phyloP scores from a whole-genome alignment of 2,113 vertebrate genomes.

The Limnothrissa miodon region DNA sequence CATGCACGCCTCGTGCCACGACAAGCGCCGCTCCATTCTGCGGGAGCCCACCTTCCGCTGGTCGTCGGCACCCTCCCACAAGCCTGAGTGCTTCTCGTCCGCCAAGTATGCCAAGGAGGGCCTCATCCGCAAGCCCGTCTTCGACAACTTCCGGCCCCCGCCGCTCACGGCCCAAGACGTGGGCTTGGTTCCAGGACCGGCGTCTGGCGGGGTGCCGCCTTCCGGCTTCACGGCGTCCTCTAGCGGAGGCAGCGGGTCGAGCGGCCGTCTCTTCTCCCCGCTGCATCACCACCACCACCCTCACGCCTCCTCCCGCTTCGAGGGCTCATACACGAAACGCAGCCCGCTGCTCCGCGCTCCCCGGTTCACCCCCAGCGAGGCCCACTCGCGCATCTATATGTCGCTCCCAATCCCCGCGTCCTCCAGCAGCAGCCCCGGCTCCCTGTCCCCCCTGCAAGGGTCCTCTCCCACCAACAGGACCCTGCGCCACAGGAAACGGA shows the following conservation, averaged over 20 bases:
- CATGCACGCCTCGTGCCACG: slow-evolving; percentile 76
- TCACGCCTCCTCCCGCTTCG: slow-evolving; percentile 76
- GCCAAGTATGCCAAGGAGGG: slow-evolving; percentile 99
- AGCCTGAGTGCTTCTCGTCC: slow-evolving; percentile 93
- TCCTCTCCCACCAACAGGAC: slow-evolving; percentile 67
- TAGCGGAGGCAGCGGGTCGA: slow-evolving; percentile 54
- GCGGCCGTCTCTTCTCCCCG: slow-evolving; percentile 83
- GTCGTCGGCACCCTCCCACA: slow-evolving; percentile 87
- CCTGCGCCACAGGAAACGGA: slow-evolving; percentile 77
- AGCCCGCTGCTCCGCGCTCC: slow-evolving; percentile 89
- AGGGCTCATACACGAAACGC: slow-evolving; percentile 85
- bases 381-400: slow-evolving; percentile 95
- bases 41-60: slow-evolving; percentile 94
- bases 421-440: slow-evolving; percentile 70
- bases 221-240: slow-evolving; percentile 67
- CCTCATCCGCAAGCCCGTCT: slow-evolving; percentile 95
- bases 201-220: slow-evolving; percentile 67
- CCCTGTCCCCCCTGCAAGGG: slow-evolving; percentile 74
- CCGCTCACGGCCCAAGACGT: slow-evolving; percentile 95
- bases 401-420: slow-evolving; percentile 85
- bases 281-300: slow-evolving; percentile 71
- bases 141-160: slow-evolving; percentile 95
- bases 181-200: slow-evolving; percentile 74
- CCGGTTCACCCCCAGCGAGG: slow-evolving; percentile 93
- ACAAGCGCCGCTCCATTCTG: slow-evolving; percentile 92